Evolutionary conservation across 2,888 invertebrate genomes (phyloP).

Genomic region (Himalopsyche kuldschensis): DNA sequence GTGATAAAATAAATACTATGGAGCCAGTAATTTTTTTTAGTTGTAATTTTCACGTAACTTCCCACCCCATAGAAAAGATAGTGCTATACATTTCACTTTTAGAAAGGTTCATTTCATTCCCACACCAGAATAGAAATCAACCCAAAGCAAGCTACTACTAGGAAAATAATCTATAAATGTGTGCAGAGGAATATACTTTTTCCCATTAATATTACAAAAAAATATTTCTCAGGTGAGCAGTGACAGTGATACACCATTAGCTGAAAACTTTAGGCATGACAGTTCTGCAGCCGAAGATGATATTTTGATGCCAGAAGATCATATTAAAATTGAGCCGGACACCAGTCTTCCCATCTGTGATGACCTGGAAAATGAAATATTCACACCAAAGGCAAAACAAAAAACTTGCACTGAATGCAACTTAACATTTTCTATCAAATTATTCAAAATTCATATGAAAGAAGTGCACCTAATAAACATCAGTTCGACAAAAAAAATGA

Average conservation of each 20-base stretch:
- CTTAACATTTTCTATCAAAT: conserved; percentile 1
- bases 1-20: too few species aligned
- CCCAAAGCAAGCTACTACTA: background rate
- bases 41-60: too few species aligned
- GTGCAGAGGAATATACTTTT: background rate
- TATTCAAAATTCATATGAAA: conserved; percentile 16
- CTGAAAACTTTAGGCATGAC: conserved; percentile 16
- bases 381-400: background rate
- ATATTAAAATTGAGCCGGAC: conserved; percentile 7
- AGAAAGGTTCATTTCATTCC: background rate
- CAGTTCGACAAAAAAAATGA: background rate
- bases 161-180: background rate
- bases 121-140: background rate
- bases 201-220: background rate
- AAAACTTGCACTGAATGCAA: conserved; percentile 23
- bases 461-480: conserved; percentile 1
- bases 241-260: conserved; percentile 29
- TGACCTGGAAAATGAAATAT: background rate
- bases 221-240: conserved; percentile 10
- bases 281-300: conserved; percentile 2
- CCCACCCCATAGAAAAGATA: too few species aligned
- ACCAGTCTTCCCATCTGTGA: background rate
- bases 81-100: too few species aligned
- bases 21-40: too few species aligned
- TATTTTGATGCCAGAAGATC: background rate